A percentile compares a stretch with the other conserved stretches of the same genome.
Evolutionary conservation across 2,113 vertebrate species (phyloP).

Genomic region (Numida meleagris): DNA sequence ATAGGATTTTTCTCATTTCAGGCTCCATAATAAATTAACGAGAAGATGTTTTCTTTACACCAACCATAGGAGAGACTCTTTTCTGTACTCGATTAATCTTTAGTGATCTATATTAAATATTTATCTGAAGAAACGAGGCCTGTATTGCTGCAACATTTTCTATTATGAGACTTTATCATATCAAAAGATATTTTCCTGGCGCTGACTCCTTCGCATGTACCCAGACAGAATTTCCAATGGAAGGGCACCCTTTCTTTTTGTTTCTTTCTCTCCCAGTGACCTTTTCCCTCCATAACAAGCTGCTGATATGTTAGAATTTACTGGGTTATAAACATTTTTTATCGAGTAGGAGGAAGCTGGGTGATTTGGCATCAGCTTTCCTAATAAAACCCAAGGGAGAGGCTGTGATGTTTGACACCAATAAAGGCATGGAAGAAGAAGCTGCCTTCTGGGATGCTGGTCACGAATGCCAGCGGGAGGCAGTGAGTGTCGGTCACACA

Average conservation of each 20-base stretch:
- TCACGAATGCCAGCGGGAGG: not conserved
- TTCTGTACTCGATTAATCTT: constrained; percentile 81
- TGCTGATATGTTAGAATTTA: constrained; percentile 78
- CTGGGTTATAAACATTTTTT: constrained; percentile 76
- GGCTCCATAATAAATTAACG: constrained; percentile 74
- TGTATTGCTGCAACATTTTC: constrained; percentile 79
- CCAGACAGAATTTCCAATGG: constrained; percentile 73
- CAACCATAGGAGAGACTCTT: constrained; percentile 61
- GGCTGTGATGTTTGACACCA: constrained; percentile 54
- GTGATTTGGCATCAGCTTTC: constrained; percentile 61
- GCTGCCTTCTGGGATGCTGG: constrained; percentile 21
- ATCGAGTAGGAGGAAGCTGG: constrained; percentile 66
- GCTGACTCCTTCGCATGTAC: constrained; percentile 52
- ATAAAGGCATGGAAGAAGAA: constrained; percentile 60
- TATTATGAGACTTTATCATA: constrained; percentile 81
- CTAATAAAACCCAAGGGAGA: constrained; percentile 64
- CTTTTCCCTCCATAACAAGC: constrained; percentile 77
- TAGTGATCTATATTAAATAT: constrained; percentile 86
- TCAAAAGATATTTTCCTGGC: constrained; percentile 74
- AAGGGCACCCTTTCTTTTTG: constrained; percentile 59
- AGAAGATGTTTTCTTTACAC: constrained; percentile 73
- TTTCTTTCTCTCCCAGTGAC: constrained; percentile 31
- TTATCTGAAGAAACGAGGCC: constrained; percentile 80
- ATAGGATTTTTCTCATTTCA: constrained; percentile 72
- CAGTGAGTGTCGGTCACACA: not conserved